Base-by-base conservation (phyloP, 2,888 invertebrate species). In the Exocentrus adspersus region DNA sequence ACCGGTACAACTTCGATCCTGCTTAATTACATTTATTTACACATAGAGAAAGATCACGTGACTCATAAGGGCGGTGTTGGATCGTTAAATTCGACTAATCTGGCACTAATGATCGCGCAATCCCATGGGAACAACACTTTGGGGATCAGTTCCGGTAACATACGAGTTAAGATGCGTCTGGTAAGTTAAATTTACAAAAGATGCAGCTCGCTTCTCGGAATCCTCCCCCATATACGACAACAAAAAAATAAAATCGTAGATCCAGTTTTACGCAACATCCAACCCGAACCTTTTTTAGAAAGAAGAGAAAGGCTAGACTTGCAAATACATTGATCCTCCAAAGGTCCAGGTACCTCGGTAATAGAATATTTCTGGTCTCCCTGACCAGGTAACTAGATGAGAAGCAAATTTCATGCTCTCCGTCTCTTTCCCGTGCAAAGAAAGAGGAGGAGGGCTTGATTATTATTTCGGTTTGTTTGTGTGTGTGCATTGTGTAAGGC, bases 241-340 rank as follows among this genome's bases (percentile, higher is more conserved):
- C 14, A 42, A 60, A 62, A 59, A 65, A 65, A 64, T 57, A 64
- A 62, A 46, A 54, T 60, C 62, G 60, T 60, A 61, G 64, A 65
- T 69, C 65, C 53, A 67, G 65, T 69, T 69, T 69, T 67, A 67
- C 67, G 67, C 64, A 69, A 69, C 67, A 50, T 32, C 37, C 48
- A 67, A 67, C 67, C 65, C 67, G 63, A 67, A 67, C 65, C 67
- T 62, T 69, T 69, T 61, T 60, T 60, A 65, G 63, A 58, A 61
- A 60, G 63, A 65, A 65, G 65, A 71, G 70, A 71, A 73, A 72
- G 72, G 72, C 69, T 74, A 74, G 67, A 73, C 71, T 73, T 73
- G 73, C 72, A 72, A 74, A 73, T 73, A 16, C 54, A 16, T 54
- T 43, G 19, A 17, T 32, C 32, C 30, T 28, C 57, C n/a, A n/a